Conservation (phyloP, 1,140 invertebrate species). For the Choristoneura fumiferana region DNA sequence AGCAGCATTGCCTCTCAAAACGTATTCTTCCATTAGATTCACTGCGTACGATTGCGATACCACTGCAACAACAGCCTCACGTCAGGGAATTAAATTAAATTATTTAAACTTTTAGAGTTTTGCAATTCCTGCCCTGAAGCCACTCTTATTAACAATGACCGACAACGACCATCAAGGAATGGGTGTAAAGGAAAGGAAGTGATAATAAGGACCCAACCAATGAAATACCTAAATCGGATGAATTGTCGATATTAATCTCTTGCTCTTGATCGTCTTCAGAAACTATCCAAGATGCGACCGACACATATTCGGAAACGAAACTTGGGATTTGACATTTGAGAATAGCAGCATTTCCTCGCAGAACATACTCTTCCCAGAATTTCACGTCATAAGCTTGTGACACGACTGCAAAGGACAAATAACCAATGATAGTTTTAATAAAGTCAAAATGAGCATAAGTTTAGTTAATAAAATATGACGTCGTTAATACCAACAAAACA, state of each 20-base stretch:
- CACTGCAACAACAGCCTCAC: conserved; percentile 83
- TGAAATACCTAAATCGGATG: conserved; percentile 54
- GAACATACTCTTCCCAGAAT: conserved; percentile 93
- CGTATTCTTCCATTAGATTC: conserved; percentile 94
- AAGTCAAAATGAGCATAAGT: background rate
- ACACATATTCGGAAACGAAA: conserved; percentile 90
- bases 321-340: conserved; percentile 92
- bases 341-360: conserved; percentile 92
- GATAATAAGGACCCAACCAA: conserved; percentile 20
- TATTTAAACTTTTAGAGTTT: no score
- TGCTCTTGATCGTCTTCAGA: conserved; percentile 74
- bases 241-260: conserved; percentile 59
- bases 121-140: no score
- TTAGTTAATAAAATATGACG: conserved; percentile 1
- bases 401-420: conserved; percentile 83
- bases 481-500: background rate
- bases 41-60: conserved; percentile 93
- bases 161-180: conserved; percentile 21
- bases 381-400: conserved; percentile 92
- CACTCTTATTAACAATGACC: background rate
- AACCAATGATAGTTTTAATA: background rate
- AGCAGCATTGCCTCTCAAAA: conserved; percentile 92
- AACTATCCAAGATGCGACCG: conserved; percentile 88
- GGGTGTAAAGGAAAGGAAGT: conserved; percentile 24
- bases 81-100: conserved; percentile 11